phyloP scores from a whole-genome alignment of 1,140 invertebrate species.

The Nephila pilipes region DNA sequence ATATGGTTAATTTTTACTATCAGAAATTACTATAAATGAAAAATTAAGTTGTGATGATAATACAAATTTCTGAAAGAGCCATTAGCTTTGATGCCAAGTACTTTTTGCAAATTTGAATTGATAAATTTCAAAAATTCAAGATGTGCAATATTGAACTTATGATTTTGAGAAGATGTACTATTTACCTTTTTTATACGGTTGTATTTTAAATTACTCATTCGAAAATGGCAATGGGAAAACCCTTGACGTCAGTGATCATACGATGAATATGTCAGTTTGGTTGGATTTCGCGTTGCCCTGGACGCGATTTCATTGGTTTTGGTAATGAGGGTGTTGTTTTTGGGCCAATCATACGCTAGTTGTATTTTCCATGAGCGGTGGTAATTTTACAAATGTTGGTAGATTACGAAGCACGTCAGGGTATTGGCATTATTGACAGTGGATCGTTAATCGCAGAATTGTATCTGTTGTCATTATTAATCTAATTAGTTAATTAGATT shows the following conservation, averaged over 20 bases:
- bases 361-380: neutral
- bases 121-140: too few species aligned
- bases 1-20: too few species aligned
- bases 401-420: neutral
- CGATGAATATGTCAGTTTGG: slow-evolving; percentile 36
- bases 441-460: neutral
- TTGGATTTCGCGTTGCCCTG: neutral
- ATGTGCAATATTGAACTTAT: too few species aligned
- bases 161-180: too few species aligned
- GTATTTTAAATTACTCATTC: neutral
- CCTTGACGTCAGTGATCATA: slow-evolving; percentile 27
- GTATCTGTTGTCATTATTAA: neutral
- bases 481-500: neutral
- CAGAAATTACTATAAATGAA: too few species aligned
- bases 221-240: slow-evolving; percentile 5
- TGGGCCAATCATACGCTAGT: slow-evolving; percentile 1
- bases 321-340: neutral
- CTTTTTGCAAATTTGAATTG: too few species aligned
- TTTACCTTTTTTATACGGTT: too few species aligned
- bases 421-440: neutral
- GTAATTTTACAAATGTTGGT: slow-evolving; percentile 34
- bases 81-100: too few species aligned
- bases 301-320: slow-evolving; percentile 21
- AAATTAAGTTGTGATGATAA: too few species aligned
- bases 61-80: too few species aligned